Evolutionary conservation across 1,140 invertebrate species (phyloP), one percentile per base, ranked within the genome.

Genomic region (Dryas iulia): DNA sequence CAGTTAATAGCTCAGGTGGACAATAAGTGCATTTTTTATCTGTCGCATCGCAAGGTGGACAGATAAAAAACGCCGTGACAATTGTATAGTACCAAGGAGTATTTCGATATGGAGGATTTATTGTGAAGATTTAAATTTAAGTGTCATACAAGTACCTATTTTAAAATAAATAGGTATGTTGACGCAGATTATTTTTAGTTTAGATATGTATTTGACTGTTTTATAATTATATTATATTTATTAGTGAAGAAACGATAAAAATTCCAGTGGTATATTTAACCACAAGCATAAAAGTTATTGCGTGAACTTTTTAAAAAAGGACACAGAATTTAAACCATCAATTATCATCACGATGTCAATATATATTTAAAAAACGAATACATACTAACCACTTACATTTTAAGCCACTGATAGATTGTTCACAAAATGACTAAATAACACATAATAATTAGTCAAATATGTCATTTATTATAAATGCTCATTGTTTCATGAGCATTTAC

Each of bases 11-110:
- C 64, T 81, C 74, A 71, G 79, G 71, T 78, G 79, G 75, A 86
- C 79, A 81, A 81, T 81, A 79, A 79, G 65, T 72, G 64, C 57
- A 66, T 77, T 83, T 80, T 86, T 83, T 78, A 74, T 77, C 67
- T 53, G 60, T 64, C 8, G 57, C 72, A 73, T 77, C 69, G 74
- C 79, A 79, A 81, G 81, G 81, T 82, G 59, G 77, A 72, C 75
- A 77, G 72, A 77, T 74, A 78, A 81, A 72, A 67, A 56, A 69
- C n/a, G 56, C 62, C 76, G 72, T 82, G 72, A 82, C 75, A 76
- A 73, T 83, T 68, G 72, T 66, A 35, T 30, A 64, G 28, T 59
- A 72, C 76, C 68, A 76, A 76, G 71, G 66, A 64, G 71, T 66
- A 63, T 71, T 74, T 66, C 47, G 72, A 71, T 74, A 73, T 65